Evolutionary conservation across 1,140 invertebrate species (phyloP), one percentile per base, ranked within the genome.

Genomic region (Eriosoma lanigerum): DNA sequence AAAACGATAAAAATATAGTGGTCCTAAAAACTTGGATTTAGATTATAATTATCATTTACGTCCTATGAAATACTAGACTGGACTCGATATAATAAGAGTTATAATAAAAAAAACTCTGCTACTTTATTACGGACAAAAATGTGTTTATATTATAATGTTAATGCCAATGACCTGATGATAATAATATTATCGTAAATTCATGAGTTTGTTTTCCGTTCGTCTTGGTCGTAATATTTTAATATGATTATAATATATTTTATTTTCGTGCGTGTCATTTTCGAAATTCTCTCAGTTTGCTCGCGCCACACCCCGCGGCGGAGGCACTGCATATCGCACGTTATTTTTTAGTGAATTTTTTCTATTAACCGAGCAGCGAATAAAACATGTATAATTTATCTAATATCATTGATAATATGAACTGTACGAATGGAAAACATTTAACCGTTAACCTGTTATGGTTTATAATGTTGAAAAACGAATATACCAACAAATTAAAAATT

Each of bases 121-220:
- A n/a, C n/a, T n/a, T n/a, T n/a, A n/a, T n/a, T n/a, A n/a, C n/a
- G n/a, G n/a, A n/a, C n/a, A n/a, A n/a, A n/a, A n/a, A n/a, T n/a
- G n/a, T n/a, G n/a, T n/a, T 26, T 17, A 15, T 60, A 29, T 60
- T n/a, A n/a, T n/a, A n/a, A n/a, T n/a, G 13, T 60, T 26, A 60
- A 60, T 60, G 24, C 3, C n/a, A n/a, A n/a, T n/a, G n/a, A n/a
- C n/a, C n/a, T 38, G 8, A 38, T 38, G 8, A 38, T 38, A 38
- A 38, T 38, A 38, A 38, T 38, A 38, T 38, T 38, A 13, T 60
- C n/a, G n/a, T n/a, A n/a, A n/a, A n/a, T n/a, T n/a, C n/a, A n/a
- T 24, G 21, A 60, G 17, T 60, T 60, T 17, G 56, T 29, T 60
- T 60, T 17, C 56, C 56, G 26, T 60, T 60, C 56, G 56, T 60